Percentiles rank a stretch among this genome's conserved stretches.
Evolutionary conservation across 37 sponge, comb jelly and placozoan genomes (phyloP).

Genomic region (Diacarnus erythraeanus): DNA sequence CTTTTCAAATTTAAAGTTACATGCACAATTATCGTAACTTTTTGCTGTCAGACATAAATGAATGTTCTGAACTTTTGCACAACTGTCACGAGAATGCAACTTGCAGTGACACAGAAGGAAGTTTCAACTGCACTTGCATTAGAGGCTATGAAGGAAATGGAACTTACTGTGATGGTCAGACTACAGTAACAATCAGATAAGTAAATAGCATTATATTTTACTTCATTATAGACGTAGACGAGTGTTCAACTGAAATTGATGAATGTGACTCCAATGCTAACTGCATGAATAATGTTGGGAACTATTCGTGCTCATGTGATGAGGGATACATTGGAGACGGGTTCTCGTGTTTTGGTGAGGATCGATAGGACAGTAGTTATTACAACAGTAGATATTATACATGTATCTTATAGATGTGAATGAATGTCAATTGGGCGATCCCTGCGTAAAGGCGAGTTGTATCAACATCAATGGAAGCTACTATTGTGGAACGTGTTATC

Average conservation of each 20-base stretch:
- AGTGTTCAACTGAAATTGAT: background rate
- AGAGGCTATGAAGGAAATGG: conserved; percentile 26
- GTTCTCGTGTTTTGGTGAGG: background rate
- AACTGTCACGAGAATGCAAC: conserved; percentile 5
- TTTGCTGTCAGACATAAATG: conserved; percentile 15
- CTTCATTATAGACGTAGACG: background rate
- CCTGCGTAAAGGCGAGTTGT: background rate
- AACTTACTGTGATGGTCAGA: conserved; percentile 4
- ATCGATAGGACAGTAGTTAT: too few relatives aligned
- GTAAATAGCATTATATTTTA: background rate
- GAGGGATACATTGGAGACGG: conserved; percentile 26
- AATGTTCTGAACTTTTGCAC: background rate
- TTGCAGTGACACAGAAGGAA: conserved; percentile 15
- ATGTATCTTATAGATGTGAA: background rate
- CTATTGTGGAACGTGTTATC: conserved; percentile 1
- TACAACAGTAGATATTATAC: background rate
- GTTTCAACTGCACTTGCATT: conserved; percentile 26
- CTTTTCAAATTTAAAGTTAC: background rate
- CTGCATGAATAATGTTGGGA: conserved; percentile 27
- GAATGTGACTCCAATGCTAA: background rate
- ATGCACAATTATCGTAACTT: background rate
- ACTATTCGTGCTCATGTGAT: conserved; percentile 6
- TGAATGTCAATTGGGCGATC: background rate
- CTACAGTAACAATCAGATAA: background rate
- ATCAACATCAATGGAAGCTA: background rate